phyloP scores from a whole-genome alignment of 1,140 invertebrate species.

The Tetragonula clypearis region DNA sequence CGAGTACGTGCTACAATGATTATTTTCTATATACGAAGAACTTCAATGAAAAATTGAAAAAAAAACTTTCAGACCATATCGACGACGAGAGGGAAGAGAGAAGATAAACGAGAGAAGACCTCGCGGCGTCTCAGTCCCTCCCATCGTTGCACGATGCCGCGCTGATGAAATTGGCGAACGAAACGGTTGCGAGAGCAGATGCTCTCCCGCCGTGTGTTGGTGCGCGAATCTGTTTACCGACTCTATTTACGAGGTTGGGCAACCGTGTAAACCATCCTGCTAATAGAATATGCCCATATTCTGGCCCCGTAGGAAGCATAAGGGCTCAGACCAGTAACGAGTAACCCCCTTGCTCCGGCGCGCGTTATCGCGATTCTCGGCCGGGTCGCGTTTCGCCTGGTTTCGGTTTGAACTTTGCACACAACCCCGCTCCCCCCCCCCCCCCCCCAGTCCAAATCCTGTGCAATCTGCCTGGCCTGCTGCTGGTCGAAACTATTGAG shows the following conservation, averaged over 20 bases:
- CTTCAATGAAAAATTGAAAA: too few species aligned
- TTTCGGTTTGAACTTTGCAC: conserved; percentile 8
- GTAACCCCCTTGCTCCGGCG: conserved; percentile 33
- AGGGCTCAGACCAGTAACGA: conserved; percentile 50
- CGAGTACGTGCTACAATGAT: too few species aligned
- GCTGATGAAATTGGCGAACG: conserved; percentile 62
- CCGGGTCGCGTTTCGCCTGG: neutral
- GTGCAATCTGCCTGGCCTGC: conserved; percentile 1
- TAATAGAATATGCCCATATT: conserved; percentile 70
- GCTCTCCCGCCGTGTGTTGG: neutral
- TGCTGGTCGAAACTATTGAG: conserved; percentile 8
- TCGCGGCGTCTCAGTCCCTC: neutral
- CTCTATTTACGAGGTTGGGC: conserved; percentile 63
- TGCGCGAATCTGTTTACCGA: conserved; percentile 61
- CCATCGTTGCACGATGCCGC: neutral
- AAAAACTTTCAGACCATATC: neutral
- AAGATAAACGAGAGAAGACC: neutral
- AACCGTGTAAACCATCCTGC: conserved; percentile 62
- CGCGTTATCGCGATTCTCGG: conserved; percentile 65
- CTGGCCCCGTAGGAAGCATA: conserved; percentile 53
- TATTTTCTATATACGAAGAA: too few species aligned
- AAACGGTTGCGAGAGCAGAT: conserved; percentile 21
- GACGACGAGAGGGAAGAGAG: neutral
- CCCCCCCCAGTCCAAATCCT: too few species aligned
- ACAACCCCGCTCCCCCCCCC: neutral